Base-by-base conservation (phyloP, 2,113 vertebrate species). In the Alexandromys fortis region DNA sequence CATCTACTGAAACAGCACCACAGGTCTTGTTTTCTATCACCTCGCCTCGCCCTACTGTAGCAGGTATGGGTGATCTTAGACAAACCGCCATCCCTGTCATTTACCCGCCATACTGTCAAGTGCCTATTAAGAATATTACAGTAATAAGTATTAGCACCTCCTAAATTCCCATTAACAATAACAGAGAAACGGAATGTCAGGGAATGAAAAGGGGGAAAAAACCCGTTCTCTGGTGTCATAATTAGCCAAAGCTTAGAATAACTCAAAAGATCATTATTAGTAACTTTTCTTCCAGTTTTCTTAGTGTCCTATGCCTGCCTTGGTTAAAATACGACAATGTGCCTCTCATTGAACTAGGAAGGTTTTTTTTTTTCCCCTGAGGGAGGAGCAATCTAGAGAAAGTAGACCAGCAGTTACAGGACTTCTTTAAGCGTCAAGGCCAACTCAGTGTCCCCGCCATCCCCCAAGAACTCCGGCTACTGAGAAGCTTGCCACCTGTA, bases 141-240 rank as follows among this genome's bases (percentile, higher is more conserved):
- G 70, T 78, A 93, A 77, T 87, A 92, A 90, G 63, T 61, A 95
- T 65, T 87, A 94, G 49, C 89, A 86, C 65, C 77, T 93, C 96
- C 94, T 94, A 94, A 94, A 82, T 96, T 95, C 92, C 82, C 92
- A 95, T 88, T 95, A 94, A 94, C 52, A 96, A 73, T 91, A 85
- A 83, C 30, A 94, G 49, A 95, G 77, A 96, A 93, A 92, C 67
- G 63, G 42, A 55, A 96, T 79, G 75, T 83, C 68, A 86, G 72
- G 72, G 92, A 89, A 93, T 73, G 42, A 87, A 90, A 85, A 35
- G 11, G 24, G 3, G 47, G 14, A 26, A 30, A 28, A 21, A 28
- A n/a, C n/a, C 72, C 3, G 42, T 3, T 45, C 26, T 67, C 72
- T 77, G 65, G 87, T 92, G 76, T 96, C 75, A 89, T 88, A 86